Conservation (phyloP, 1,140 invertebrate genomes). For the Psix sp. region DNA sequence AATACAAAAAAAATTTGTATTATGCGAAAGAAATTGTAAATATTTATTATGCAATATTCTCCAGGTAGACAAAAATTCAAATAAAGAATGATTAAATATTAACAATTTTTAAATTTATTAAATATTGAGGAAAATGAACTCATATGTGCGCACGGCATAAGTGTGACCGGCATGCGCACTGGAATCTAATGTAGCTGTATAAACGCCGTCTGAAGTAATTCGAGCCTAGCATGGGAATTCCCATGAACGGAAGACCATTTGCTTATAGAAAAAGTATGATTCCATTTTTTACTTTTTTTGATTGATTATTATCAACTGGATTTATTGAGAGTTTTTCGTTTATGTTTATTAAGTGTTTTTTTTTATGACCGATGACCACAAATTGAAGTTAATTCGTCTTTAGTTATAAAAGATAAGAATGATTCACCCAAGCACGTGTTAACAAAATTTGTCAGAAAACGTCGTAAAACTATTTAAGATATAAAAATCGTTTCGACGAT, state of each 20-base stretch:
- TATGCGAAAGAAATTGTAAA: too few species aligned
- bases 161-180: slow-evolving; percentile 69
- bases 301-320: slow-evolving; percentile 3
- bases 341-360: too few species aligned
- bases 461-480: slow-evolving; percentile 28
- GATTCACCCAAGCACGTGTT: slow-evolving; percentile 30
- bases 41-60: too few species aligned
- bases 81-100: too few species aligned
- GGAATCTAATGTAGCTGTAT: slow-evolving; percentile 60
- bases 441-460: background rate
- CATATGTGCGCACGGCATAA: slow-evolving; percentile 65
- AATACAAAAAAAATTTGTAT: too few species aligned
- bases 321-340: background rate
- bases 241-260: slow-evolving; percentile 62
- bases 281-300: slow-evolving; percentile 11
- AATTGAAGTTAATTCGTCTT: background rate
- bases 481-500: background rate
- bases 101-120: background rate
- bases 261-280: slow-evolving; percentile 36
- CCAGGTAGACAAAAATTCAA: too few species aligned
- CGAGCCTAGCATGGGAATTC: slow-evolving; percentile 62
- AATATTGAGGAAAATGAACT: slow-evolving; percentile 35
- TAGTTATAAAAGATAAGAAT: slow-evolving; percentile 2
- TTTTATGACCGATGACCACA: background rate
- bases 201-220: slow-evolving; percentile 34